Evolutionary conservation across 2,888 invertebrate species (phyloP).

Genomic region (Merodon equestris): DNA sequence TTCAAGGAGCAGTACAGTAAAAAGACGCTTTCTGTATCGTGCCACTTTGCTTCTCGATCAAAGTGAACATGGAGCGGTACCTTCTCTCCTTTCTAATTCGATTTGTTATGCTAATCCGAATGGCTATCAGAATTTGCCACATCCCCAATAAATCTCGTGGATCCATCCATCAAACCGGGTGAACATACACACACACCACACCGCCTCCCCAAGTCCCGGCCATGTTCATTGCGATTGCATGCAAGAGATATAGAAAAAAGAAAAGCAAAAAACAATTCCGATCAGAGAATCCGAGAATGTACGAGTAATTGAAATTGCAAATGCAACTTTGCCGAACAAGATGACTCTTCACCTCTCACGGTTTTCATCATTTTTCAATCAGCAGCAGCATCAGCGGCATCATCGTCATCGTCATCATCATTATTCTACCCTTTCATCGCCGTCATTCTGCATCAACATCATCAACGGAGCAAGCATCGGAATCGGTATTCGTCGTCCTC

Average conservation of each 20-base stretch:
- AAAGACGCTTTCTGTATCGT: no score
- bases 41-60: no score
- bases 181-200: background rate
- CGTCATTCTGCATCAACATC: constrained; percentile 62
- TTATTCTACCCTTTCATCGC: constrained; percentile 66
- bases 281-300: constrained; percentile 1
- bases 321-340: constrained; percentile 39
- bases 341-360: constrained; percentile 67
- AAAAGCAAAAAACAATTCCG: constrained; percentile 20
- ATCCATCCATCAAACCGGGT: constrained; percentile 10
- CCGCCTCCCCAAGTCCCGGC: constrained; percentile 19
- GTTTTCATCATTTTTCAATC: constrained; percentile 67
- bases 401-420: constrained; percentile 59
- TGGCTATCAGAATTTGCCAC: constrained; percentile 20
- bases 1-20: no score
- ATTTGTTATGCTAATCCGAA: constrained; percentile 37
- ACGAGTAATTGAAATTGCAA: constrained; percentile 58
- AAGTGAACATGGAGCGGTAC: no score
- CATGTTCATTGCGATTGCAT: constrained; percentile 7
- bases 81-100: constrained; percentile 12
- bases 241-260: background rate
- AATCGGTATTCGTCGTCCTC: constrained; percentile 42
- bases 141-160: constrained; percentile 22
- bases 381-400: constrained; percentile 41
- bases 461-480: constrained; percentile 24